phyloP scores from a whole-genome alignment of 2,113 vertebrate species.

The Phylloscopus trochilus region DNA sequence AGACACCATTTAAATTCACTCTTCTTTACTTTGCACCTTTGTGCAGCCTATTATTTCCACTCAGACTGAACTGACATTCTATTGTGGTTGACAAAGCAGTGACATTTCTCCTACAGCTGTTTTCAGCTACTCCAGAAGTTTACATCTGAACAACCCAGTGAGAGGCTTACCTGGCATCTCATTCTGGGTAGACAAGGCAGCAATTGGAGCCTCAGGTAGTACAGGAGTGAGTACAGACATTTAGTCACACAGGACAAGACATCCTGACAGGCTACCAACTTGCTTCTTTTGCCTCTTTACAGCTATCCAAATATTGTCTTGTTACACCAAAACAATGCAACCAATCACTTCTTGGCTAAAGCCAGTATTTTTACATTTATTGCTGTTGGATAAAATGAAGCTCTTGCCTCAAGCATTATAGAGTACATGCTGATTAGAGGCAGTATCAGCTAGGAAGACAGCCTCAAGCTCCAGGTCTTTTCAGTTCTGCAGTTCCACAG shows the following conservation, averaged over 20 bases:
- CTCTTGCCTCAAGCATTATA: not conserved
- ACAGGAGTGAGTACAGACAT: not conserved
- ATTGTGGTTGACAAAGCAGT: not conserved
- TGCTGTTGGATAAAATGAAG: not conserved
- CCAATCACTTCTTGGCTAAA: not conserved
- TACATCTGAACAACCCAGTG: not conserved
- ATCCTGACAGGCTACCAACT: not conserved
- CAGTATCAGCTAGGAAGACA: not conserved
- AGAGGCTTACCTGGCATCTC: not conserved
- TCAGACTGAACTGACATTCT: not conserved
- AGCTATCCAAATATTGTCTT: not conserved
- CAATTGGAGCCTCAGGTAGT: not conserved
- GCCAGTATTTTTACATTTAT: not conserved
- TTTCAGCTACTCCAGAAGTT: not conserved
- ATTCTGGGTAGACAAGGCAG: not conserved
- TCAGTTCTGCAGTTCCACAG: not conserved
- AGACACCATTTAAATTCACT: not conserved
- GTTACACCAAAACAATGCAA: not conserved
- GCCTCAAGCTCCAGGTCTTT: not conserved
- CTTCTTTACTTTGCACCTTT: not conserved
- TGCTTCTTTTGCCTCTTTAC: not conserved
- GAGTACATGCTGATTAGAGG: not conserved
- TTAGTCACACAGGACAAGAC: not conserved
- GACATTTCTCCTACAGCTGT: not conserved
- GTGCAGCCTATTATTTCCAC: not conserved